Evolutionary conservation across 1,140 invertebrate species (phyloP).

Genomic region (Drosophila serrata): DNA sequence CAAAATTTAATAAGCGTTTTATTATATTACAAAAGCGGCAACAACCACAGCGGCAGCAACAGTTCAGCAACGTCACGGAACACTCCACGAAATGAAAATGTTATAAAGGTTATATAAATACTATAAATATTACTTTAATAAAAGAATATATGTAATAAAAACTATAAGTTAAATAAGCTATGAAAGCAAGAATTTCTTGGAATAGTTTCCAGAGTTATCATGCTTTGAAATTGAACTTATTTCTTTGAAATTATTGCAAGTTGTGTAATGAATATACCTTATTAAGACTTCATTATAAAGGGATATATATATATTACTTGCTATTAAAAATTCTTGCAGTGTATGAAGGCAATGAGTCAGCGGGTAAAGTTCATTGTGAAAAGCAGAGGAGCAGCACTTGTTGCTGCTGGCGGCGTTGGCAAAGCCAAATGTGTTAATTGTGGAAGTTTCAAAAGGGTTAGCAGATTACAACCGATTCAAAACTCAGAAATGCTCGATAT

Average conservation of each 20-base stretch:
- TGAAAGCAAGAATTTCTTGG: background rate
- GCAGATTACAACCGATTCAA: conserved; percentile 33
- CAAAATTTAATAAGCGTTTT: conserved; percentile 77
- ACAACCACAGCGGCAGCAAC: conserved; percentile 27
- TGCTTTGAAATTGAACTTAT: background rate
- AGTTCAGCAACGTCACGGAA: conserved; percentile 11
- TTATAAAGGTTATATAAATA: background rate
- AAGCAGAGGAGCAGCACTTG: conserved; percentile 39
- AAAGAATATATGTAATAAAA: too few species aligned
- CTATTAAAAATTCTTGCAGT: conserved; percentile 6
- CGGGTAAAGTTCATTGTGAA: conserved; percentile 44
- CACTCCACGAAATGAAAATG: conserved; percentile 4
- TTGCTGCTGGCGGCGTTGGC: conserved; percentile 32
- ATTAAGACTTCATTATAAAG: background rate
- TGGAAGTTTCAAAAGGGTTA: conserved; percentile 48
- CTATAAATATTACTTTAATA: background rate
- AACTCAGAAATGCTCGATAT: conserved; percentile 36
- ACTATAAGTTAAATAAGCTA: background rate
- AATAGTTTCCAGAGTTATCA: background rate
- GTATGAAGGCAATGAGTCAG: conserved; percentile 11
- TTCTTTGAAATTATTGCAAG: background rate
- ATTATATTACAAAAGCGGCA: conserved; percentile 66
- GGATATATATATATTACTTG: background rate
- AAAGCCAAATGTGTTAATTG: conserved; percentile 66
- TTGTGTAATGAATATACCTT: background rate